Evolutionary conservation across 2,113 vertebrate genomes (phyloP).

Genomic region (Mugil cephalus): DNA sequence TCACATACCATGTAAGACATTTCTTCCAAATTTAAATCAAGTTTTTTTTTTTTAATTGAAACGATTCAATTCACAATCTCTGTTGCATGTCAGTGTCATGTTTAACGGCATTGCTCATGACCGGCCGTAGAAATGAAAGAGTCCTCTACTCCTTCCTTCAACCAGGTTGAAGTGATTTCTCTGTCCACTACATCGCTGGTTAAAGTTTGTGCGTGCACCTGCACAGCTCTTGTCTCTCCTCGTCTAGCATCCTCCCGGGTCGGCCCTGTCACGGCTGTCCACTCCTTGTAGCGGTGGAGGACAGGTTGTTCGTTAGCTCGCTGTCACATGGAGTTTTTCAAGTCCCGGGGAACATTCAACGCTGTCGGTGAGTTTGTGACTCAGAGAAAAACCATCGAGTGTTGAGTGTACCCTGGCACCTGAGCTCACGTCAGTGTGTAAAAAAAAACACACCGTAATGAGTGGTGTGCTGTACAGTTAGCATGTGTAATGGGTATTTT

Average conservation of each 20-base stretch:
- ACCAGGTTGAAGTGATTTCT: not conserved
- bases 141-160: not conserved
- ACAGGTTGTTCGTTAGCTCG: constrained; percentile 18
- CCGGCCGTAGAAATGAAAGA: not conserved
- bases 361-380: constrained; percentile 96
- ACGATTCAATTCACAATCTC: too few species aligned
- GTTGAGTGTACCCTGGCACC: constrained; percentile 82
- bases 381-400: constrained; percentile 84
- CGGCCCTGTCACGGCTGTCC: constrained; percentile 40
- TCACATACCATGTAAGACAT: too few species aligned
- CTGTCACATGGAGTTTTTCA: constrained; percentile 48
- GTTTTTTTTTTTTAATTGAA: too few species aligned
- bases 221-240: constrained; percentile 41
- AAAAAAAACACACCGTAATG: constrained; percentile 3
- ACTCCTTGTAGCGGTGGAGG: not conserved
- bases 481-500: too few species aligned
- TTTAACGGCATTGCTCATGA: too few species aligned
- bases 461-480: too few species aligned
- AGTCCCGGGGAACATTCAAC: constrained; percentile 92
- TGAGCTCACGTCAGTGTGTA: constrained; percentile 47
- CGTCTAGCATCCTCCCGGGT: constrained; percentile 1
- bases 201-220: constrained; percentile 22
- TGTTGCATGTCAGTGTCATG: too few species aligned
- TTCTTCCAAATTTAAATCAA: too few species aligned
- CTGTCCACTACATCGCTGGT: constrained; percentile 1